Evolutionary conservation across 1,140 invertebrate species (phyloP), one percentile per base, ranked within the genome.

Genomic region (Trachymyrmex septentrionalis): DNA sequence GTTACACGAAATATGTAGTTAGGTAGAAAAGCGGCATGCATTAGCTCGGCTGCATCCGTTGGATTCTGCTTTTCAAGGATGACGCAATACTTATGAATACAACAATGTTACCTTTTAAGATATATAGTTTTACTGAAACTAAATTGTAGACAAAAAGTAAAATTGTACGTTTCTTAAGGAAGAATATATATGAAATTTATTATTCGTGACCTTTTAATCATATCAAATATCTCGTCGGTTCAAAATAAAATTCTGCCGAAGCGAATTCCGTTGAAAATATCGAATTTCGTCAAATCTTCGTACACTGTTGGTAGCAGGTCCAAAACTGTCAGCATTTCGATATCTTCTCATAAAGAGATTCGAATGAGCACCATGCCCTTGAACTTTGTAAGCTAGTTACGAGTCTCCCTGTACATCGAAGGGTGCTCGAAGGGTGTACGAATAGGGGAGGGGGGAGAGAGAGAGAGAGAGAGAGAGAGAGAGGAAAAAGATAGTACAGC

Each of bases 391-490:
- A 57, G 21, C 30, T 55, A 71, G 64, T 55, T 24, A 30, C 30
- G 77, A 81, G 34, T 71, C 44, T 24, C 30, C 50, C 64, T 57
- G 1, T 69, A 38, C 38, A 57, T 21, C n/a, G 21, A 48, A 61
- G 12, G 48, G 44, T 59, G 81, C 75, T n/a, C n/a, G n/a, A n/a
- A n/a, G n/a, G n/a, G n/a, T 30, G 85, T 84, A 72, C 48, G 48
- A 66, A 78, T 89, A 50, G 73, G 69, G 48, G 85, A 87, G 85
- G 64, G 80, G 78, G 48, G 44, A 69, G n/a, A n/a, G n/a, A n/a
- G n/a, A n/a, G n/a, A n/a, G n/a, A n/a, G n/a, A n/a, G n/a, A n/a
- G n/a, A n/a, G n/a, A n/a, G n/a, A n/a, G 30, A 87, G 85, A 69
- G 80, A 81, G 48, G 44, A 69, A 63, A 69, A 21, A 55, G 57